phyloP scores from a whole-genome alignment of 2,113 vertebrate species.

The Hassar affinis region DNA sequence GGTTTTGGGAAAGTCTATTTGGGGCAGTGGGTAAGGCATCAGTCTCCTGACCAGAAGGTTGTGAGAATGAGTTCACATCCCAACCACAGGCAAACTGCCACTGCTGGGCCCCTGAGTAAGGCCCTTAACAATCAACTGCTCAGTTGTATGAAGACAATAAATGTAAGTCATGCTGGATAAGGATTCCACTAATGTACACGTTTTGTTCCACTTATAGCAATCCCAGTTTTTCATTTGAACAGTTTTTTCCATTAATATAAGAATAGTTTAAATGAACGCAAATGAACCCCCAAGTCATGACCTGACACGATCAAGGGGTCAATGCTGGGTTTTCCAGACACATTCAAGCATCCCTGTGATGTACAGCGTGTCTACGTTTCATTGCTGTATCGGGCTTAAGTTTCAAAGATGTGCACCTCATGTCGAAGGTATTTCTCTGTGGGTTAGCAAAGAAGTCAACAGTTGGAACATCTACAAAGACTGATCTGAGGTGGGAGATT shows the following conservation, averaged over 20 bases:
- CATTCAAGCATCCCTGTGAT: slow-evolving; percentile 60
- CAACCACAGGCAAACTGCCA: too few relatives aligned
- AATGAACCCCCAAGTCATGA: not conserved
- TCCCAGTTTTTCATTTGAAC: too few relatives aligned
- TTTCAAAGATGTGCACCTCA: slow-evolving; percentile 37
- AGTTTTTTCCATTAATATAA: not conserved
- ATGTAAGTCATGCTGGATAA: too few relatives aligned
- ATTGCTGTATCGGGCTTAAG: not conserved
- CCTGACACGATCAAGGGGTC: not conserved
- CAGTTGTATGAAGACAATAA: too few relatives aligned
- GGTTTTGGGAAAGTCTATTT: too few relatives aligned
- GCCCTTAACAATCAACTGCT: too few relatives aligned
- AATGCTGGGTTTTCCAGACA: slow-evolving; percentile 22
- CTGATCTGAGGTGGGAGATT: slow-evolving; percentile 15
- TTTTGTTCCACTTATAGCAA: not conserved
- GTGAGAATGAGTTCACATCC: too few relatives aligned
- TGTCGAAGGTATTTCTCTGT: slow-evolving; percentile 26
- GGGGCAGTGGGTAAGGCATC: too few relatives aligned
- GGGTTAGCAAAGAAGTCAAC: slow-evolving; percentile 21
- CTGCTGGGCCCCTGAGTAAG: too few relatives aligned
- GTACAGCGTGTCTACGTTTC: not conserved
- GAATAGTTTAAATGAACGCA: not conserved
- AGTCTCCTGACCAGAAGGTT: too few relatives aligned
- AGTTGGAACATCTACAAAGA: slow-evolving; percentile 39
- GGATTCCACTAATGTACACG: too few relatives aligned